phyloP scores from a whole-genome alignment of 23 tunicate species.

The Botrylloides violaceus region DNA sequence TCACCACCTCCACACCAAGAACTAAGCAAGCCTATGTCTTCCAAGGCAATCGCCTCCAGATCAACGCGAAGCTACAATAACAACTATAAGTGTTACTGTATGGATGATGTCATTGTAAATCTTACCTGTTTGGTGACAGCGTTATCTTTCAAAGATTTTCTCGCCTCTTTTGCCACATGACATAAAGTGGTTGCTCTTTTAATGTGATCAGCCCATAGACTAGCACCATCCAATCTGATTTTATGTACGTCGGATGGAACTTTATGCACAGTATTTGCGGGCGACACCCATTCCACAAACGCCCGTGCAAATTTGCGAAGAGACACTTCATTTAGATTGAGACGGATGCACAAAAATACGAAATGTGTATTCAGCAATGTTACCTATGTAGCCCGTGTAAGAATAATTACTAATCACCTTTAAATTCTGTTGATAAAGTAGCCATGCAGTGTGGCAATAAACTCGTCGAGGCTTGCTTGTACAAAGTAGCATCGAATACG shows the following conservation, averaged over 20 bases:
- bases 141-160: slow-evolving; percentile 61
- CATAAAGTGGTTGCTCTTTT: slow-evolving; percentile 76
- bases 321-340: slow-evolving; percentile 29
- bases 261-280: background rate
- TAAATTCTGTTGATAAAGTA: slow-evolving; percentile 65
- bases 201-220: slow-evolving; percentile 61
- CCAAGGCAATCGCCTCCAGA: slow-evolving; percentile 16
- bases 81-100: background rate
- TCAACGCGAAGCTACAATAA: slow-evolving; percentile 3
- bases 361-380: too few relatives aligned
- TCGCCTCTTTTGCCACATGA: slow-evolving; percentile 89
- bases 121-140: slow-evolving; percentile 52
- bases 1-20: slow-evolving; percentile 13
- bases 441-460: slow-evolving; percentile 78
- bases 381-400: too few relatives aligned
- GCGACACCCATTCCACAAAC: slow-evolving; percentile 48
- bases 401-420: slow-evolving; percentile 26
- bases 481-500: slow-evolving; percentile 68
- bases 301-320: slow-evolving; percentile 78
- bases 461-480: slow-evolving; percentile 44
- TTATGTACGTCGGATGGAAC: slow-evolving; percentile 20
- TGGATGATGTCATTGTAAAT: too few relatives aligned
- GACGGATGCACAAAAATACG: too few relatives aligned
- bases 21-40: slow-evolving; percentile 1
- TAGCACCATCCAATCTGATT: slow-evolving; percentile 42